Base-by-base conservation (phyloP, 92 coral and sea anemone species). In the Scolanthus callimorphus region DNA sequence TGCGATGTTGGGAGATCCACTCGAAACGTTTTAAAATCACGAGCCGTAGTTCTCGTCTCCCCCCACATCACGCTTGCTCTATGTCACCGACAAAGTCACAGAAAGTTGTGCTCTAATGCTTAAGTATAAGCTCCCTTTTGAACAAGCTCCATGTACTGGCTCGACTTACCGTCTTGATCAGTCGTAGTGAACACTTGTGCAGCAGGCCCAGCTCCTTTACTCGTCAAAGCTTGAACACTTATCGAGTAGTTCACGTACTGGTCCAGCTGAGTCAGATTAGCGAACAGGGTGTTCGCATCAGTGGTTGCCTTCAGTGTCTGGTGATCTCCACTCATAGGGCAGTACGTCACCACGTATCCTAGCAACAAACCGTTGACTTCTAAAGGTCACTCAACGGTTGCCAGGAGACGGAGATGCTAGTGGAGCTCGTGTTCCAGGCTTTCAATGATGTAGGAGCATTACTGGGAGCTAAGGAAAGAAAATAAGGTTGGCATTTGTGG, bases 121-220 rank as follows among this genome's bases (percentile, higher is more conserved):
- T n/a, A n/a, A n/a, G n/a, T n/a, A n/a, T n/a, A n/a, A n/a, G n/a
- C n/a, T n/a, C n/a, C n/a, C n/a, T n/a, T n/a, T n/a, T n/a, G n/a
- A n/a, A n/a, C n/a, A n/a, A n/a, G n/a, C n/a, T n/a, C n/a, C n/a
- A n/a, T n/a, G n/a, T n/a, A n/a, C n/a, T n/a, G n/a, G n/a, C n/a
- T 8, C 13, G 9, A 39, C 86, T 63, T 78, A 88, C 96, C 83
- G 60, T 88, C 96, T 48, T 88, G 55, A 28, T 88, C 96, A 12
- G 96, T 88, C 15, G 39, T 15, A 26, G 81, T 61, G 27, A 29
- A 47, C 21, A 70, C 57, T 27, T 61, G 54, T 13, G 29, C 23
- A 39, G 67, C 23, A 2, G 37, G 55, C 11, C 96, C 90, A 17
- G 51, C 63, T 43, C 90, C 90, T 54, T 69, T 70, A 11, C 47